Evolutionary conservation across 2,797 vertebrate species (phyloP), one percentile per base, ranked within the genome.

Genomic region (Lindbergichthys nudifrons): DNA sequence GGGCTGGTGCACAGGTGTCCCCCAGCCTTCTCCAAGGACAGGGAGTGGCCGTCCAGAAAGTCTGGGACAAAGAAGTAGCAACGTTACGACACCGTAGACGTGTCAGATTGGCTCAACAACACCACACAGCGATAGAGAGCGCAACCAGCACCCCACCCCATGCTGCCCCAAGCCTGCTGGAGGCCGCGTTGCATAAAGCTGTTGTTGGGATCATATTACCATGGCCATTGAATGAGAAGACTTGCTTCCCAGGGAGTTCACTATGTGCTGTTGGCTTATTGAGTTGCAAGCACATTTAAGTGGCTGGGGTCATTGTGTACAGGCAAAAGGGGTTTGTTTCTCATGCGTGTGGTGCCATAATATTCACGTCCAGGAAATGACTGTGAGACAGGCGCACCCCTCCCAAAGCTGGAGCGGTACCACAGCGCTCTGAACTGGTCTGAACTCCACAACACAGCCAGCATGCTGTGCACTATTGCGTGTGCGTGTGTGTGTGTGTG

Each of bases 361-460:
- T 89, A 89, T 90, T 82, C 81, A 73, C 19, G 75, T 91, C 75
- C 91, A 92, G 92, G 91, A 93, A 93, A 94, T 91, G 79, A 90
- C 83, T 91, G 81, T 70, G 86, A 92, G 91, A 90, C 88, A 86
- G 82, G 83, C 85, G 62, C 81, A 88, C 91, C 86, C 89, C 88
- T 93, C 90, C 89, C 87, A 90, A 86, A 88, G 85, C 86, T 81
- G 90, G 89, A 93, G 87, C 73, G 52, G 77, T 88, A 91, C 91
- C 90, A 82, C 87, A 84, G 87, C 42, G 2, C 80, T 81, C 88
- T 89, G 84, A 82, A 87, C 87, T 92, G 87, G 87, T 75, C 86
- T 84, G 83, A 88, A 90, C 89, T 88, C 86, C 68, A 41, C 75
- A 78, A 68, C 52, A 53, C 68, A 79, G 76, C 60, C 85, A 72